These are phyloP conservation scores for Melipona quadrifasciata DNA, from an alignment of 1,140 invertebrate species.

Conservation along the genomic window DNA sequence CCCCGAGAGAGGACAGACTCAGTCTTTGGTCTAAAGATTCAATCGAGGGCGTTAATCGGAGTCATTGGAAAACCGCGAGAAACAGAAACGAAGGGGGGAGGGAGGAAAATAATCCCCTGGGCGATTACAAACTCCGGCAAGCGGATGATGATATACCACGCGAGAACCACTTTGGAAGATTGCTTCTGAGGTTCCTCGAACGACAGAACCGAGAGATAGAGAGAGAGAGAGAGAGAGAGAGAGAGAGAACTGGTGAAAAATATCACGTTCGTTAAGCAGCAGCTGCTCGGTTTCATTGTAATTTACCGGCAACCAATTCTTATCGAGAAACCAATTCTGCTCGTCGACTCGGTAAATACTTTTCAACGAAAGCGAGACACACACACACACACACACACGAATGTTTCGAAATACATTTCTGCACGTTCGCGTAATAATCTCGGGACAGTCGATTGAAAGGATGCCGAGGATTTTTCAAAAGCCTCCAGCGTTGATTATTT, in stretches of 20 bases:
- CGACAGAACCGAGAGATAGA: not conserved
- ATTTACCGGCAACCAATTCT: slow-evolving; percentile 1
- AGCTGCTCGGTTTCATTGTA: not conserved
- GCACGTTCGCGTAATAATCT: not conserved
- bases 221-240: not conserved
- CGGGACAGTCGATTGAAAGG: not conserved
- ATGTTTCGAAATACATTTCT: not conserved
- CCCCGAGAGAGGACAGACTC: not conserved
- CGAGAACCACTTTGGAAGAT: slow-evolving; percentile 37
- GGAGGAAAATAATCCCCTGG: not conserved
- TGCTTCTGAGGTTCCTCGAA: slow-evolving; percentile 17
- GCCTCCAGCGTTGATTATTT: not conserved
- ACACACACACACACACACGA: too few relatives aligned
- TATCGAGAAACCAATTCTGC: not conserved
- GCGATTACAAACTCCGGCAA: not conserved
- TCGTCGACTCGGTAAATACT: not conserved
- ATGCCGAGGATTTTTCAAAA: not conserved
- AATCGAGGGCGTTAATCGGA: too few relatives aligned
- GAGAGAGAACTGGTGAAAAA: not conserved
- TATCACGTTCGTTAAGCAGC: slow-evolving; percentile 21
- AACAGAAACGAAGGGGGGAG: not conserved
- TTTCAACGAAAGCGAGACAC: not conserved
- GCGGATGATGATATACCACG: slow-evolving; percentile 15
- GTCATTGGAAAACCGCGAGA: not conserved
- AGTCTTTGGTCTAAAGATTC: not conserved